These are phyloP conservation scores for Hylia prasina DNA, from an alignment of 2,113 vertebrate genomes.

Conservation along the genomic window DNA sequence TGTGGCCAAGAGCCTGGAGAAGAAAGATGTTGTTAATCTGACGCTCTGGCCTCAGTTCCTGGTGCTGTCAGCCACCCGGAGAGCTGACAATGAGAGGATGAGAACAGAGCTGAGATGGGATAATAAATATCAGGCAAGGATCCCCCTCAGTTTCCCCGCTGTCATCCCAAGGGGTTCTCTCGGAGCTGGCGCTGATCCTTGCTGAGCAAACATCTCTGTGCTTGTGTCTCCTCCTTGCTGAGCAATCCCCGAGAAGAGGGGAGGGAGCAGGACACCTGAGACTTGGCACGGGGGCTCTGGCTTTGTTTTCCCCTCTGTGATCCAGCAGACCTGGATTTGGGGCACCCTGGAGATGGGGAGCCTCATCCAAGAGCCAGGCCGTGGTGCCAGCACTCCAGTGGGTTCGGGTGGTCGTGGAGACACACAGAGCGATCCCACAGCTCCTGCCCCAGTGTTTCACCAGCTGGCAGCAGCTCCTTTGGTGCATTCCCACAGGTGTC, in stretches of 20 bases:
- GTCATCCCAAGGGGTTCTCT: background rate
- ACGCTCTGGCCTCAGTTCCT: background rate
- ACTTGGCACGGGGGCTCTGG: rapidly evolving
- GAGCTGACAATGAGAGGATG: background rate
- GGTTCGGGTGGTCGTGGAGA: background rate
- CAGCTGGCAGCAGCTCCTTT: background rate
- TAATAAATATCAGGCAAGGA: background rate
- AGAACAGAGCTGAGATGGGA: background rate
- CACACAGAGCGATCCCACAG: too few relatives aligned
- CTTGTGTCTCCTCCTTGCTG: background rate
- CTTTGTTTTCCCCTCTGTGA: background rate
- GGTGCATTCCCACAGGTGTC: rapidly evolving
- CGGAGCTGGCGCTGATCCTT: rapidly evolving
- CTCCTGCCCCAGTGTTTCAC: background rate
- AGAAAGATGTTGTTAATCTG: conserved; percentile 1
- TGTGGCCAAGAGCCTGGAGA: background rate
- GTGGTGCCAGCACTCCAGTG: too few relatives aligned
- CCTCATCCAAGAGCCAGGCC: background rate
- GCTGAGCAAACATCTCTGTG: background rate
- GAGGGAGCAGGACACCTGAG: background rate
- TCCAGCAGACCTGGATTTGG: background rate
- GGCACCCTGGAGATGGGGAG: background rate
- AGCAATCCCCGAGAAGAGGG: background rate
- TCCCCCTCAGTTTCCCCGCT: background rate
- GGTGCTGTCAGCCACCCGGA: background rate